Percentiles rank a stretch among this genome's conserved stretches.
Conservation (phyloP, 2,797 vertebrate species). For the Potorous gilbertii region DNA sequence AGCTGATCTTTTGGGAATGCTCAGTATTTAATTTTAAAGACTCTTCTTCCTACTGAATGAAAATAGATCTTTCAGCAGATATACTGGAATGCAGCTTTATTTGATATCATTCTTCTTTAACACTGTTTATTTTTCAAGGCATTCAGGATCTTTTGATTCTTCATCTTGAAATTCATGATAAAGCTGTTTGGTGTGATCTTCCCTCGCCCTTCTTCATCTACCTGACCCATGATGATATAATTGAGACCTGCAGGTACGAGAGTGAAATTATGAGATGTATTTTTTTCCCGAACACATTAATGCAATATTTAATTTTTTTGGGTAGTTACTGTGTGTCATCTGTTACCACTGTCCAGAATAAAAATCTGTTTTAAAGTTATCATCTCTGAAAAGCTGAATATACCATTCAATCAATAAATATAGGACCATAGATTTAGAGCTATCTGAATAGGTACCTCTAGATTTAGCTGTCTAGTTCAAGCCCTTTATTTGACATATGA, state of each 20-base stretch:
- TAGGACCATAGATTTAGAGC: not conserved
- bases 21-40: constrained; percentile 51
- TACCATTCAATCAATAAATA: not conserved
- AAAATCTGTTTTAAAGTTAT: constrained; percentile 39
- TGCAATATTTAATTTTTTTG: constrained; percentile 2
- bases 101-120: constrained; percentile 81
- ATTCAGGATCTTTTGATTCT: constrained; percentile 94
- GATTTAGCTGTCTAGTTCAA: not conserved
- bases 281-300: constrained; percentile 23
- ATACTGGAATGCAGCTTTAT: constrained; percentile 57
- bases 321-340: not conserved
- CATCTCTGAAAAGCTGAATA: constrained; percentile 4
- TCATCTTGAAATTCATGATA: constrained; percentile 94
- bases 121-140: constrained; percentile 94
- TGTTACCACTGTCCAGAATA: constrained; percentile 12
- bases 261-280: constrained; percentile 12
- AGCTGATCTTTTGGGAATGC: constrained; percentile 40
- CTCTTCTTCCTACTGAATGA: constrained; percentile 56
- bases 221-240: constrained; percentile 98
- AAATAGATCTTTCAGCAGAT: constrained; percentile 63
- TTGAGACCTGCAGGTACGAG: constrained; percentile 91
- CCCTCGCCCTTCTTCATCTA: constrained; percentile 94
- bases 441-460: not conserved
- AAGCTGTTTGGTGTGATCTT: constrained; percentile 94
- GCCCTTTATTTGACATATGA: not conserved